These are phyloP conservation scores for Torymus aiolomorphi DNA, from an alignment of 2,888 invertebrate species.

Conservation along the genomic window DNA sequence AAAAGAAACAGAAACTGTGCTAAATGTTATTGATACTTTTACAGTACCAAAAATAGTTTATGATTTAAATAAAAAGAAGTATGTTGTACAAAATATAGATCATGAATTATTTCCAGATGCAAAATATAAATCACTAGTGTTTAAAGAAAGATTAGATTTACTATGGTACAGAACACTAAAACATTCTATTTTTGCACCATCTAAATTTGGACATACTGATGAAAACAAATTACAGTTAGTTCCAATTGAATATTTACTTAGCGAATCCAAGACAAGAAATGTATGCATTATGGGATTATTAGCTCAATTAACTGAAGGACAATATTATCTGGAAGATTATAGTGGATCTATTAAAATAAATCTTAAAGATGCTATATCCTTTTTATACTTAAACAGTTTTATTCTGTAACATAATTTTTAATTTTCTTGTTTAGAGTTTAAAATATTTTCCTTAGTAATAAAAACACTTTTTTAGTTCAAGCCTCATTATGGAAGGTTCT, in stretches of 20 bases:
- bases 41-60: constrained; percentile 87
- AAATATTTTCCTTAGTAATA: constrained; percentile 38
- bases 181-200: constrained; percentile 85
- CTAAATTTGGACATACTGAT: constrained; percentile 78
- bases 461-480: constrained; percentile 84
- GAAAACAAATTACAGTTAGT: constrained; percentile 80
- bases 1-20: constrained; percentile 84
- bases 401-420: constrained; percentile 3
- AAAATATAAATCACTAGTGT: constrained; percentile 82
- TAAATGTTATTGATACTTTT: constrained; percentile 89
- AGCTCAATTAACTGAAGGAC: constrained; percentile 88
- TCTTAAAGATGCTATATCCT: constrained; percentile 80
- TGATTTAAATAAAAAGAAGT: constrained; percentile 88
- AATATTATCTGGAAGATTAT: constrained; percentile 94
- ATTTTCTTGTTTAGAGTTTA: neutral
- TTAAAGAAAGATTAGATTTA: constrained; percentile 80
- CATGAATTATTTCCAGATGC: constrained; percentile 79
- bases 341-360: constrained; percentile 92
- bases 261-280: constrained; percentile 82
- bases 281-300: constrained; percentile 86
- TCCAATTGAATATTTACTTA: constrained; percentile 86
- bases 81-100: constrained; percentile 77
- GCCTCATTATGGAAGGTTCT: constrained; percentile 92
- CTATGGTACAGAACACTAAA: constrained; percentile 87
- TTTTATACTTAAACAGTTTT: constrained; percentile 63